phyloP scores from a whole-genome alignment of 2,888 invertebrate species.

The Drosophila paucipuncta region DNA sequence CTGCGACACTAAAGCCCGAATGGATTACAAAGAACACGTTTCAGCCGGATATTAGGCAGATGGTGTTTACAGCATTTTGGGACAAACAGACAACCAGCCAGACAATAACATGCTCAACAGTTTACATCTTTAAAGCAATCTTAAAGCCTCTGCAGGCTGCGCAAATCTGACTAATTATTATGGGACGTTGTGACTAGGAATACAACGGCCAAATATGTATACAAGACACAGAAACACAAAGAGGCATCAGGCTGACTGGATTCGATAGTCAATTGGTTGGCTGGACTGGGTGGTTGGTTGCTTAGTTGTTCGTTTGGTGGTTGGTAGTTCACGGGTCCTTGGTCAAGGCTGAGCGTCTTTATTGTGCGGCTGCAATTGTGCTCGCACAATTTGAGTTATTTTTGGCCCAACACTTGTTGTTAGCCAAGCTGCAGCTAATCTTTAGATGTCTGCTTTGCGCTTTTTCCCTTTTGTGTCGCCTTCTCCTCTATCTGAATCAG shows the following conservation, averaged over 20 bases:
- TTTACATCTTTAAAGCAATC: conserved; percentile 25
- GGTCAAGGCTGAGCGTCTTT: conserved; percentile 69
- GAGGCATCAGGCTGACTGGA: conserved; percentile 31
- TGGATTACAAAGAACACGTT: conserved; percentile 70
- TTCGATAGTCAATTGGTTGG: conserved; percentile 12
- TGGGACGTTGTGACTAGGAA: conserved; percentile 6
- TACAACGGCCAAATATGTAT: background rate
- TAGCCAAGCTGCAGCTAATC: conserved; percentile 72
- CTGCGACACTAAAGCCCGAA: conserved; percentile 49
- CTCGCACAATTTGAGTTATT: conserved; percentile 61
- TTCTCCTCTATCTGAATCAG: conserved; percentile 9
- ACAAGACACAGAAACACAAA: conserved; percentile 27
- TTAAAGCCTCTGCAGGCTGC: conserved; percentile 29
- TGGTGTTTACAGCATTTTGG: conserved; percentile 13
- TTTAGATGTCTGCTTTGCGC: conserved; percentile 67
- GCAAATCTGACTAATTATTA: conserved; percentile 27
- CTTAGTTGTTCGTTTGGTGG: conserved; percentile 11
- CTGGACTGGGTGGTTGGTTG: background rate
- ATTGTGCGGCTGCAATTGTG: conserved; percentile 73
- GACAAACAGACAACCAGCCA: background rate
- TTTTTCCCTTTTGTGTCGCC: conserved; percentile 55
- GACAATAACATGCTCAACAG: conserved; percentile 12
- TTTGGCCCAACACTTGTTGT: conserved; percentile 59
- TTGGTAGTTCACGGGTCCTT: conserved; percentile 64
- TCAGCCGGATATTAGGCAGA: conserved; percentile 17